Evolutionary conservation across 2,113 vertebrate species (phyloP), one percentile per base, ranked within the genome.

Genomic region (Campylomormyrus tamandua): DNA sequence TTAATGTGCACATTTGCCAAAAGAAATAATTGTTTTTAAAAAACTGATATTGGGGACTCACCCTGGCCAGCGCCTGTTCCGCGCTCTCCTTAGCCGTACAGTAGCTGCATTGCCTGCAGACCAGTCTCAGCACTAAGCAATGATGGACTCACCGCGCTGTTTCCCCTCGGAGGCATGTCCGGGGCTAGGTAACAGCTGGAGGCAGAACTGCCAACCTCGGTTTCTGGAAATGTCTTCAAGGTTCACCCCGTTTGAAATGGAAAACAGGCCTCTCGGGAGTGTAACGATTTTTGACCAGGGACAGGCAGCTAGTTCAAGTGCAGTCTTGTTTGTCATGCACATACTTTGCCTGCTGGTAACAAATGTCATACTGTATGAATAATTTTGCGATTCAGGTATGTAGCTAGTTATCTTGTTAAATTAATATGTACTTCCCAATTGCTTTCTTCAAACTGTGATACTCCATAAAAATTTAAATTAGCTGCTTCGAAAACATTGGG

Each of bases 211-310:
- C 39, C 87, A 42, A 45, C 58, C 87, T 45, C 3, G 35, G 19
- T 66, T 62, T 88, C 50, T 87, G 49, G n/a, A 86, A 86, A 87
- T 56, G 42, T 52, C 85, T 87, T 24, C 27, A 11, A 48, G 83
- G 11, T 56, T 53, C 50, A 86, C 83, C 83, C 48, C 46, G 21
- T 86, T 86, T 87, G 85, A 87, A 53, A 50, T 48, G 85, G 11
- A 49, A 87, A 87, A 87, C 27, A 49, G 31, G 85, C 50, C 31
- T 50, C 31, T 27, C 13, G 31, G 50, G 53, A 35, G 17, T 39
- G 48, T 53, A 35, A 31, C 85, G 17, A 31, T 56, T 49, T 87
- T 87, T 87, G n/a, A 56, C 48, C 50, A 87, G 4, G 85, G 85
- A 87, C 85, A 84, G 83, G 74, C 35, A 42, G 42, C 74, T 42